These are phyloP conservation scores for Noturus placidus DNA, from an alignment of 2,113 vertebrate genomes.

Conservation along the genomic window DNA sequence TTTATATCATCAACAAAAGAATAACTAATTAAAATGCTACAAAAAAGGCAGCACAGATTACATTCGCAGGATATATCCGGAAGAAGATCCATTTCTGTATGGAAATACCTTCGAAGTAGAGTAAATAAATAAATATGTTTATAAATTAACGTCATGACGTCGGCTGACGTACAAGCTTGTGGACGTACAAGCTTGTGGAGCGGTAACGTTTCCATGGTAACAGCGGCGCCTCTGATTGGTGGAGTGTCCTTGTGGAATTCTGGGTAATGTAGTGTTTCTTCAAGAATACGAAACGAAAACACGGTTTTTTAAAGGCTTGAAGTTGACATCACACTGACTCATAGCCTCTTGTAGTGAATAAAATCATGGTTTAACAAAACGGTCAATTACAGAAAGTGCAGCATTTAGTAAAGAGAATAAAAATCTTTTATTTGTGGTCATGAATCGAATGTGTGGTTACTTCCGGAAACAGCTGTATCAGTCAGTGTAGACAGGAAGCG, in stretches of 20 bases:
- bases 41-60: not conserved
- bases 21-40: not conserved
- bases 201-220: not conserved
- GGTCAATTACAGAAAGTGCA: not conserved
- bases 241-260: not conserved
- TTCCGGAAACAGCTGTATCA: constrained; percentile 1
- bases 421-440: too few relatives aligned
- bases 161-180: not conserved
- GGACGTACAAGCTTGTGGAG: not conserved
- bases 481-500: not conserved
- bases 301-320: not conserved
- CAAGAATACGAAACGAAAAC: not conserved
- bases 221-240: not conserved
- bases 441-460: not conserved
- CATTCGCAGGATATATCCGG: not conserved
- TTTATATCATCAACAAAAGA: not conserved
- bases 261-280: constrained; percentile 11
- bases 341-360: not conserved
- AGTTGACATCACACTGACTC: not conserved
- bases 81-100: not conserved
- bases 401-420: not conserved
- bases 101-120: not conserved
- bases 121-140: not conserved
- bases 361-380: not conserved
- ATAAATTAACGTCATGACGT: not conserved